Base-by-base conservation (phyloP, 2,113 vertebrate genomes). In the Vombatus ursinus region DNA sequence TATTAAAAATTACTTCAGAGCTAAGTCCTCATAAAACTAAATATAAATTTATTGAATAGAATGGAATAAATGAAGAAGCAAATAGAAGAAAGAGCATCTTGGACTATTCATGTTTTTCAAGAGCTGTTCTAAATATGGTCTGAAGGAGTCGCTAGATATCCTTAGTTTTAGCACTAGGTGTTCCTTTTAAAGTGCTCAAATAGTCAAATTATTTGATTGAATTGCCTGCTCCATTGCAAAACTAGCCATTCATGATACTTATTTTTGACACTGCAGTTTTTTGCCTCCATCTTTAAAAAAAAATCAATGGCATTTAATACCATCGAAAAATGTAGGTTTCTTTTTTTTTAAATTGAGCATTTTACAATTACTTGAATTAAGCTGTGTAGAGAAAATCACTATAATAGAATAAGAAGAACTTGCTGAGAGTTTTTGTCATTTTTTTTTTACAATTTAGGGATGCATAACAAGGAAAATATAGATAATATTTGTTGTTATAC, bases 121-220 rank as follows among this genome's bases (percentile, higher is more conserved):
- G 93, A 98, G 97, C 96, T 96, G 98, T 99, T 98, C 98, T 98
- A 97, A 97, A 96, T 96, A 89, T 95, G 98, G 98, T 98, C 98
- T 98, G 98, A 99, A 99, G 98, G 98, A 99, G 99, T 98, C 98
- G 98, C 99, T 99, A 99, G 98, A 98, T 98, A 98, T 97, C 98
- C 98, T 99, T 99, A 97, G 92, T 98, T 99, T 98, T 97, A 98
- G 94, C 97, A 95, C 96, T 97, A 97, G 97, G 97, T 98, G 54
- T 96, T 98, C 96, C 97, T 98, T 98, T 98, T 94, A 97, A 97
- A 98, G 98, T 98, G 97, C 97, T 99, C 98, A 97, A 96, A 90
- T 97, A 98, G 98, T 98, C 96, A 97, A 97, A 98, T 96, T 96
- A 50, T 98, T 98, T 98, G 98, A 98, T 95, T 98, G 98, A 98